Conservation (phyloP, 1,140 invertebrate genomes). For the Pachypeltis micranthus region DNA sequence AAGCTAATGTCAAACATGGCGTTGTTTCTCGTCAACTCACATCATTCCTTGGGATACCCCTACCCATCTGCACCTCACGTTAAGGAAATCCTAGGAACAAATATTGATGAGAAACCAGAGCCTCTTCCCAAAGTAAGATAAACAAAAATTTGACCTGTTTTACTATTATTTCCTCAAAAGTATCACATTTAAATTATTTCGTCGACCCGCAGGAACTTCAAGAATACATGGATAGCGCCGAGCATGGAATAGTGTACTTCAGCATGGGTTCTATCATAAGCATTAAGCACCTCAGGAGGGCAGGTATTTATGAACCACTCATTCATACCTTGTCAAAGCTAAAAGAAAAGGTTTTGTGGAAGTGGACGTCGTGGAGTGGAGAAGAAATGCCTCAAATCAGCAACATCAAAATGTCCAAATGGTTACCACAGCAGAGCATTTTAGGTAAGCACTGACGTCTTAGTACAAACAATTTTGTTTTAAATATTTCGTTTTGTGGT, state of each 20-base stretch:
- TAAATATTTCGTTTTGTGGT: too few relatives aligned
- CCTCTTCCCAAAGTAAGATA: slow-evolving; percentile 29
- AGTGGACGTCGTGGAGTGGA: slow-evolving; percentile 50
- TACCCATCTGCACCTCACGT: slow-evolving; percentile 30
- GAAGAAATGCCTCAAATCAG: slow-evolving; percentile 37
- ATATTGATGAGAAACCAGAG: slow-evolving; percentile 27
- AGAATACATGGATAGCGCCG: slow-evolving; percentile 43
- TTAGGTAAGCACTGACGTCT: slow-evolving; percentile 38
- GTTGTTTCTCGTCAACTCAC: slow-evolving; percentile 26
- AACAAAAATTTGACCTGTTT: not conserved
- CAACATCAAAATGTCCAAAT: slow-evolving; percentile 50
- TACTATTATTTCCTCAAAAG: not conserved
- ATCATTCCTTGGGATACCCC: slow-evolving; percentile 31
- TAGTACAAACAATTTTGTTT: not conserved
- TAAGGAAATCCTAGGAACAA: slow-evolving; percentile 31
- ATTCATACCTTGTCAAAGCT: slow-evolving; percentile 42
- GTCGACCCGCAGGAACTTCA: slow-evolving; percentile 39
- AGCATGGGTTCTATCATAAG: slow-evolving; percentile 56
- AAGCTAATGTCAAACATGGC: slow-evolving; percentile 23
- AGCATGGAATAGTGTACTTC: slow-evolving; percentile 46
- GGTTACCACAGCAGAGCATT: slow-evolving; percentile 59
- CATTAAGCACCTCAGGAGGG: slow-evolving; percentile 42
- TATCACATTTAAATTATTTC: not conserved
- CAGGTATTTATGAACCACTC: slow-evolving; percentile 38
- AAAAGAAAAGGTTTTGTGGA: slow-evolving; percentile 51